These are phyloP conservation scores for Macroglossus sobrinus DNA, from an alignment of 2,113 vertebrate genomes.

Conservation along the genomic window DNA sequence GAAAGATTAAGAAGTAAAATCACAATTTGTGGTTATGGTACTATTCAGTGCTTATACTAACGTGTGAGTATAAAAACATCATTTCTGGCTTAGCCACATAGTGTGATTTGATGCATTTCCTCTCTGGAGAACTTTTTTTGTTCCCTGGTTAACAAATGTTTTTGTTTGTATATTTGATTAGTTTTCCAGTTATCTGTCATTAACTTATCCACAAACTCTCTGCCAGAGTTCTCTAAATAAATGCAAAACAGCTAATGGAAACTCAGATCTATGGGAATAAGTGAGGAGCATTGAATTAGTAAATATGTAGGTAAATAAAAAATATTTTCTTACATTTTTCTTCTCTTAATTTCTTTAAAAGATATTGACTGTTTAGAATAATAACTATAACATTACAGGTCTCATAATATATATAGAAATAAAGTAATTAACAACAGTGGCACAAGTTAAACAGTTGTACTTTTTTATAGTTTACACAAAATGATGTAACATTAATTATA, in stretches of 20 bases:
- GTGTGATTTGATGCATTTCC: background rate
- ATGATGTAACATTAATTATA: background rate
- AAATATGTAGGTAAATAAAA: background rate
- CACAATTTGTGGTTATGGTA: background rate
- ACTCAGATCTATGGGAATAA: background rate
- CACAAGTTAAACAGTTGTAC: background rate
- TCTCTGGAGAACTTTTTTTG: background rate
- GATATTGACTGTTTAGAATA: background rate
- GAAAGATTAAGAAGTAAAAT: background rate
- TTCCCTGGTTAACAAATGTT: background rate
- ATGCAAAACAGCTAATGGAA: background rate
- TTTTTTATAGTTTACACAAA: background rate
- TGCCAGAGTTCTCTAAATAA: background rate
- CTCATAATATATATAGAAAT: background rate
- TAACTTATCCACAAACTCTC: background rate
- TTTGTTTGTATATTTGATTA: slow-evolving; percentile 12
- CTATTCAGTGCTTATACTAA: background rate
- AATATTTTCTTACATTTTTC: background rate
- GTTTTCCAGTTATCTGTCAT: background rate
- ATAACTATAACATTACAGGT: background rate
- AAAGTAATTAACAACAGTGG: background rate
- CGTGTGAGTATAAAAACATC: background rate
- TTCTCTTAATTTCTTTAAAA: background rate
- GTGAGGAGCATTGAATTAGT: background rate
- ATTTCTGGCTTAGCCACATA: background rate